Evolutionary conservation across 2,113 vertebrate genomes (phyloP).

Genomic region (Dasyurus viverrinus): DNA sequence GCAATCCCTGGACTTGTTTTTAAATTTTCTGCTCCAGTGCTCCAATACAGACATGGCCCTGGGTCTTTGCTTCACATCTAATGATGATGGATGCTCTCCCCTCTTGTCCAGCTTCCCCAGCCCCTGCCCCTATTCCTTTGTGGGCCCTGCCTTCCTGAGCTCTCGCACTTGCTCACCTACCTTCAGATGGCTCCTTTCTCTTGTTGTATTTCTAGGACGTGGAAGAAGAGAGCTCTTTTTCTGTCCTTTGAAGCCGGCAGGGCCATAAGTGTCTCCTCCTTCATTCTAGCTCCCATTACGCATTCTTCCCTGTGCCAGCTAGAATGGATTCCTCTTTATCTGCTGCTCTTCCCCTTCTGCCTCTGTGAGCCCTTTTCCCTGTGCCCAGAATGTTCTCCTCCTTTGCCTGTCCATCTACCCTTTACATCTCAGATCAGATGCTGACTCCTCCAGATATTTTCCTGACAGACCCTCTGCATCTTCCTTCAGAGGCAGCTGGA

Average conservation of each 20-base stretch:
- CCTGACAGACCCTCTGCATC: not conserved
- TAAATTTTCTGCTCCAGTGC: no score
- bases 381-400: not conserved
- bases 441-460: constrained; percentile 12
- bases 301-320: no score
- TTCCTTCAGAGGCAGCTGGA: not conserved
- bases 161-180: no score
- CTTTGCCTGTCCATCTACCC: not conserved
- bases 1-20: not conserved
- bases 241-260: not conserved
- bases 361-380: not conserved
- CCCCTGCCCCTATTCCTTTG: no score
- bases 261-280: not conserved
- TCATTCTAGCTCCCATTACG: not conserved
- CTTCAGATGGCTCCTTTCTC: not conserved
- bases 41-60: no score
- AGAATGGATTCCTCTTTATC: not conserved
- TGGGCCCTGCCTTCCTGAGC: no score
- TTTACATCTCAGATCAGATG: constrained; percentile 26
- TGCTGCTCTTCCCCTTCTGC: not conserved
- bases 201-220: not conserved
- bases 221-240: not conserved
- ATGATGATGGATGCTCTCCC: no score
- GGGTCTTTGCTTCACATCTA: no score
- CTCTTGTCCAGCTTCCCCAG: no score